These are phyloP conservation scores for Drosophila aldrichi DNA, from an alignment of 2,888 invertebrate genomes.

Conservation along the genomic window DNA sequence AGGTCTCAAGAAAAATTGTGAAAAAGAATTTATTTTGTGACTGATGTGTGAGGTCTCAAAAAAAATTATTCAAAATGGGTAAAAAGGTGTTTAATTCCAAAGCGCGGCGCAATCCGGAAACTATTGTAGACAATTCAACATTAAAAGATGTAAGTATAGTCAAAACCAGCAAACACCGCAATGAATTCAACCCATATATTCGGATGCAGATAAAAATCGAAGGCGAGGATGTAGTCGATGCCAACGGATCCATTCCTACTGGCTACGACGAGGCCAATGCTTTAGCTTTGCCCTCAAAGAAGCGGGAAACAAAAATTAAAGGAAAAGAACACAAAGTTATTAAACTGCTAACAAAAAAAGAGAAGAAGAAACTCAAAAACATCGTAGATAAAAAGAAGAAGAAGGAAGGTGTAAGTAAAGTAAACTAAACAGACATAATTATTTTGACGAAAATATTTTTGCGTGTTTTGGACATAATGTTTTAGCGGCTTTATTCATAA, in stretches of 20 bases:
- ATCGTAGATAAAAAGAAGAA: slow-evolving; percentile 95
- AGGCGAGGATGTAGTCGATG: slow-evolving; percentile 86
- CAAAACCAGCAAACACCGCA: accelerated
- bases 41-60: slow-evolving; percentile 39
- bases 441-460: too few species aligned
- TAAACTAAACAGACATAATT: too few species aligned
- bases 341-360: slow-evolving; percentile 93
- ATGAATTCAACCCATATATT: background rate
- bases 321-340: slow-evolving; percentile 86
- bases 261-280: slow-evolving; percentile 92
- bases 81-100: slow-evolving; percentile 91
- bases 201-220: slow-evolving; percentile 88
- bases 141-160: slow-evolving; percentile 88
- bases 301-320: slow-evolving; percentile 90
- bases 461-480: too few species aligned
- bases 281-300: slow-evolving; percentile 92
- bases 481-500: too few species aligned
- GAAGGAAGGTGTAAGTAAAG: slow-evolving; percentile 91
- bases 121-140: slow-evolving; percentile 90
- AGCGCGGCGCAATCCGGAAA: slow-evolving; percentile 89
- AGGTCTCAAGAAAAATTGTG: too few species aligned
- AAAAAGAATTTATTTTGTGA: background rate
- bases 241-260: slow-evolving; percentile 85
- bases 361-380: slow-evolving; percentile 93
- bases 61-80: slow-evolving; percentile 88